Percentiles rank a stretch among this genome's conserved stretches.
phyloP scores from a whole-genome alignment of 2,797 vertebrate species.

The Gobio occitaniae region DNA sequence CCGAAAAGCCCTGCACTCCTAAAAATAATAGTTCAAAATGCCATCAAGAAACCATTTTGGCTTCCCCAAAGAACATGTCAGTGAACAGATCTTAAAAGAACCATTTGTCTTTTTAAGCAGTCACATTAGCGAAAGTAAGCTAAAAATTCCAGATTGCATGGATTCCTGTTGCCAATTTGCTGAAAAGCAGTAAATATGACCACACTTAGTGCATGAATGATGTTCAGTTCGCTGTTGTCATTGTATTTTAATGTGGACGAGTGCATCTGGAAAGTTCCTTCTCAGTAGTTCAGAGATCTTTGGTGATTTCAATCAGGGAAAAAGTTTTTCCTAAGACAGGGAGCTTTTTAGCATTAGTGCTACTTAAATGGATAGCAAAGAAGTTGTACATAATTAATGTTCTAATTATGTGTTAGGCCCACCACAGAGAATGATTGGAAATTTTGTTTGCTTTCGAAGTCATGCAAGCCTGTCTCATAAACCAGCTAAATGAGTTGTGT shows the following conservation, averaged over 20 bases:
- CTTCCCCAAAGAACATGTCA: background rate
- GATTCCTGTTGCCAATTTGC: background rate
- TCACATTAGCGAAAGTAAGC: background rate
- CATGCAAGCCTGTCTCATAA: conserved; percentile 12
- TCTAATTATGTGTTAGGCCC: conserved; percentile 1
- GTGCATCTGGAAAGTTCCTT: background rate
- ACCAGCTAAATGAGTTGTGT: conserved; percentile 14
- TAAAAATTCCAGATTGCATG: background rate
- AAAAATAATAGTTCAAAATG: background rate
- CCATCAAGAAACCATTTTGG: background rate
- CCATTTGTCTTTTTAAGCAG: background rate
- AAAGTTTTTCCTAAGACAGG: background rate
- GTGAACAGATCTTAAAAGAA: background rate
- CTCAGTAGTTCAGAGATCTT: background rate
- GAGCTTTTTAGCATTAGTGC: conserved; percentile 15
- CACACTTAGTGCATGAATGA: background rate
- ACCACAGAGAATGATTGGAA: background rate
- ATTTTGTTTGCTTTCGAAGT: background rate
- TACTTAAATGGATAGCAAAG: background rate
- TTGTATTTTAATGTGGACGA: background rate
- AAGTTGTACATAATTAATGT: conserved; percentile 2
- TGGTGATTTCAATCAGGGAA: background rate
- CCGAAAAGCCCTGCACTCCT: background rate
- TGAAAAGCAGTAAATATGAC: background rate
- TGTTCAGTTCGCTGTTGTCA: background rate